Conservation (phyloP, 1,140 invertebrate genomes). For the Teleogryllus occipitalis region DNA sequence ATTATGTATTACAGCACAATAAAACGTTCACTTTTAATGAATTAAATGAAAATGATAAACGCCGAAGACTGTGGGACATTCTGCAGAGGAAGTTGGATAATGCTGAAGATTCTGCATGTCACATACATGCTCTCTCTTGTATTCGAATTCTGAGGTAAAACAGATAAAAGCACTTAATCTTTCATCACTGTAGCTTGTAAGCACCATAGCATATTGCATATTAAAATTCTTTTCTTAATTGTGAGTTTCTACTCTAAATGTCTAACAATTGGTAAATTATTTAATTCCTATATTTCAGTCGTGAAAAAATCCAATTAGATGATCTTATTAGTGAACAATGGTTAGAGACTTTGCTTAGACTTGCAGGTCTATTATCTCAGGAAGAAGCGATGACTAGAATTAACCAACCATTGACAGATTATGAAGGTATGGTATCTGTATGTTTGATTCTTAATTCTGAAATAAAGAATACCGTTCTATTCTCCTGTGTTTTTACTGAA, state of each 20-base stretch:
- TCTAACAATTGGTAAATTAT: neutral
- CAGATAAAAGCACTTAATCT: neutral
- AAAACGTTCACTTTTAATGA: slow-evolving; percentile 15
- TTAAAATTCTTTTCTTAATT: neutral
- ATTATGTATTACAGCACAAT: slow-evolving; percentile 3
- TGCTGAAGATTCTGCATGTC: neutral
- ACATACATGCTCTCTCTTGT: slow-evolving; percentile 13
- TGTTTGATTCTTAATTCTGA: neutral
- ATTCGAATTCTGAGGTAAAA: slow-evolving; percentile 17
- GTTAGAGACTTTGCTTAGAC: slow-evolving; percentile 53
- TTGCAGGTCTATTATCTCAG: slow-evolving; percentile 46
- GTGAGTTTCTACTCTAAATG: neutral
- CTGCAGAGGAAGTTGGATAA: slow-evolving; percentile 11
- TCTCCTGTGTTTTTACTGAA: too few relatives aligned
- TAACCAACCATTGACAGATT: slow-evolving; percentile 24
- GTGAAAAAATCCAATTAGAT: slow-evolving; percentile 66
- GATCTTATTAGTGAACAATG: slow-evolving; percentile 57
- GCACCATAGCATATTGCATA: neutral
- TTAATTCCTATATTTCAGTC: slow-evolving; percentile 37
- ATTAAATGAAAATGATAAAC: slow-evolving; percentile 14
- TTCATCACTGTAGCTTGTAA: neutral
- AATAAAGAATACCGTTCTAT: too few relatives aligned
- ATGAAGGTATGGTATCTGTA: slow-evolving; percentile 9
- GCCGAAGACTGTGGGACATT: slow-evolving; percentile 10
- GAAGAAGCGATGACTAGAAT: slow-evolving; percentile 28